Base-by-base conservation (phyloP, 2,797 vertebrate species). In the Myotis planiceps region DNA sequence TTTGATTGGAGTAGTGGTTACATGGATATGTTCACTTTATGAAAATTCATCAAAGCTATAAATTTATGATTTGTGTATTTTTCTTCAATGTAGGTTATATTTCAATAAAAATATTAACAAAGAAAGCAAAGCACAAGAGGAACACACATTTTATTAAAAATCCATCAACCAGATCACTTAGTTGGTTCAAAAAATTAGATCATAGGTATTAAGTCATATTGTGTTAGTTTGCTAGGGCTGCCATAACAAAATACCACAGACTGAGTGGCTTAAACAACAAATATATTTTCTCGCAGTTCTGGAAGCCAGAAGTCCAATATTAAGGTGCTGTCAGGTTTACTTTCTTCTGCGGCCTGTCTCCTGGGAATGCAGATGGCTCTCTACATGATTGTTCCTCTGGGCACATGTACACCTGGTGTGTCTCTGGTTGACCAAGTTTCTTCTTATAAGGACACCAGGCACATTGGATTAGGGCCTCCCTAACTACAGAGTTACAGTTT, bases 61-160 rank as follows among this genome's bases (percentile, higher is more conserved):
- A 91, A 53, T 23, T 86, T 86, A 47, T 1, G n/a, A 88, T 72
- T 53, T 91, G 27, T 88, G 27, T 37, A 25, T 16, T 91, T 65
- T 76, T 88, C 34, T 51, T 66, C 72, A 74, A 45, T 23, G 2
- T 80, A 88, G n/a, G 9, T 60, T 87, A 15, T n/a, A 25, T 75
- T 87, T 90, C 51, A 81, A 29, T 81, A 39, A 53, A 82, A 87
- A 29, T 63, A 51, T 39, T 94, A 84, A 76, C 49, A 72, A 93
- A 51, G 21, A 71, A 87, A 81, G 7, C 47, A 96, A 92, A 92
- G 34, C 18, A 55, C 5, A 95, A 71, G 72, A 53, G 88, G 16
- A 85, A 68, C 34, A 86, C 23, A 79, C 6, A 39, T 65, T 96
- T 96, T 92, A 88, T 23, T 45, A 71, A 88, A 87, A 90, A 75